These are phyloP conservation scores for Halcyon senegalensis DNA, from an alignment of 2,113 vertebrate species.

Conservation along the genomic window DNA sequence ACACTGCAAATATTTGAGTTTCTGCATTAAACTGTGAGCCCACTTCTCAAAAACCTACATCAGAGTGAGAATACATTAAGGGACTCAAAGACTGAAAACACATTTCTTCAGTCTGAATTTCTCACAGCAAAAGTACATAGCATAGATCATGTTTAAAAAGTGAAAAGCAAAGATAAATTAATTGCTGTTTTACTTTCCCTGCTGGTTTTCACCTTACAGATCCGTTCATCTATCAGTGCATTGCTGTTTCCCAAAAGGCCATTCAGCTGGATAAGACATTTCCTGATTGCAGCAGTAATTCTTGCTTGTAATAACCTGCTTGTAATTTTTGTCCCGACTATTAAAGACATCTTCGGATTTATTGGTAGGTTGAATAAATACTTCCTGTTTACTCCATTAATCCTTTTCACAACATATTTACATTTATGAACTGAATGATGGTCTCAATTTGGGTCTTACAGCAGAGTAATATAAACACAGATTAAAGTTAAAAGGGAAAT, in stretches of 20 bases:
- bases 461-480: background rate
- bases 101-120: slow-evolving; percentile 14
- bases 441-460: background rate
- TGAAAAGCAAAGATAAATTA: background rate
- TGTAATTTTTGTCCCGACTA: slow-evolving; percentile 95
- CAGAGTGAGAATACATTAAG: background rate
- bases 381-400: background rate
- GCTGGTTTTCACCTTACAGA: slow-evolving; percentile 75
- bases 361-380: slow-evolving; percentile 84
- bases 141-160: background rate
- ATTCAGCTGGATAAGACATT: slow-evolving; percentile 93
- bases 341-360: slow-evolving; percentile 98
- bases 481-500: background rate
- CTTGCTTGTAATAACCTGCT: slow-evolving; percentile 88
- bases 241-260: slow-evolving; percentile 88
- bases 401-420: background rate
- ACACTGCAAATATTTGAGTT: slow-evolving; percentile 47
- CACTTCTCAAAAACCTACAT: slow-evolving; percentile 2
- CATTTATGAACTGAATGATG: background rate
- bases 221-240: slow-evolving; percentile 89
- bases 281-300: slow-evolving; percentile 86
- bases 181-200: background rate
- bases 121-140: background rate
- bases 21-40: slow-evolving; percentile 13
- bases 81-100: background rate